Base-by-base conservation (phyloP, 2,888 invertebrate species). In the Lumbricus terrestris region DNA sequence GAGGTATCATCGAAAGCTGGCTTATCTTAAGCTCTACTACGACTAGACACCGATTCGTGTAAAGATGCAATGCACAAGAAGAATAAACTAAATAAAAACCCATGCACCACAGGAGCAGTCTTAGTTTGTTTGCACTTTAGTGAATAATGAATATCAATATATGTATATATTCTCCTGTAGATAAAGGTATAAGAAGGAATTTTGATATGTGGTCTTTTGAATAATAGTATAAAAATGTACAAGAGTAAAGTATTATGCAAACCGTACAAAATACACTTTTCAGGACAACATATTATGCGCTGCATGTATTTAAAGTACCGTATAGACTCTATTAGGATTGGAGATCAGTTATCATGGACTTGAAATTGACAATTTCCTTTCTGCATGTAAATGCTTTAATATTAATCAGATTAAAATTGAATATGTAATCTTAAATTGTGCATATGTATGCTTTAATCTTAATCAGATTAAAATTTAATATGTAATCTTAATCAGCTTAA, bases 11-110 rank as follows among this genome's bases (percentile, higher is more conserved):
- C 92, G 94, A 91, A 94, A 93, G 91, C 92, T 95, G 91, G 95
- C 95, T 13, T 95, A 95, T 91, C 92, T 95, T 89, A 94, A 95
- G 92, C 92, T 95, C 29, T 95, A 94, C 90, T 95, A 94, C 91
- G 92, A 93, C 33, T 93, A 54, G n/a, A 69, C 69, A 29, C n/a
- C 16, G 69, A 6, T 69, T 69, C 69, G 29, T n/a, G n/a, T 13
- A 69, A 69, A n/a, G n/a, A 69, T 69, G 69, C n/a, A 69, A n/a
- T 69, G n/a, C 69, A n/a, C 69, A 69, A n/a, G 29, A n/a, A n/a
- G 69, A n/a, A 47, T 11, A 47, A 47, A 69, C 69, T 69, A 69
- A 69, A 69, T 69, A 1, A n/a, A n/a, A 69, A 69, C n/a, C 69
- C 8, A 69, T 69, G 69, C 69, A 29, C n/a, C 1, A n/a, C 69